Base-by-base conservation (phyloP, 1,140 invertebrate genomes). In the Hestina assimilis region DNA sequence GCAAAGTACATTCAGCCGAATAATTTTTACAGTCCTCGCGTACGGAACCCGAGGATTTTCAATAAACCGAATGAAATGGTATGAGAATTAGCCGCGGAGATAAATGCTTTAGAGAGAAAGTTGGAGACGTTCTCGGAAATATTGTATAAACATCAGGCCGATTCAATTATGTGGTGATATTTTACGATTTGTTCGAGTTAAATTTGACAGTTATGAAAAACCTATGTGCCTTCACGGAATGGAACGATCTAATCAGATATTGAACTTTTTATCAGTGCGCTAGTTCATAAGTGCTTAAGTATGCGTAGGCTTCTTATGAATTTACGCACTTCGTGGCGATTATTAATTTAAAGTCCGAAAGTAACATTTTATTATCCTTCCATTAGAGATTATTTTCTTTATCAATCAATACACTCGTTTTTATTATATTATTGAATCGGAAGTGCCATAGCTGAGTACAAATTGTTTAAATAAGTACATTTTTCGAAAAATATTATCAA, bases 71-170 rank as follows among this genome's bases (percentile, higher is more conserved):
- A 89, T 46, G 89, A 89, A 54, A 83, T 89, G 69, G 78, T 89
- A 88, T 89, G 89, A 89, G 85, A 84, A 76, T 83, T 89, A 84
- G 83, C 87, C 19, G 66, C 77, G 86, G 89, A 89, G 85, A 88
- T 89, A 89, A 84, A 87, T 74, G 73, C 86, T 79, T 88, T 89
- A 76, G 87, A 89, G 73, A 81, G 70, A 50, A 89, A 83, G 75
- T 63, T 89, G 19, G 86, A 89, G 46, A 86, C 73, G 29, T 89
- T 89, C 61, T 89, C 89, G 3, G 84, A 89, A 59, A 83, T 83
- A 57, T 54, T 89, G 42, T 74, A 81, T 31, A 89, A 89, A 69
- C 81, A 89, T 46, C 80, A 89, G 65, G 89, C 89, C 0, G 87
- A 89, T 42, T 89, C 89, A 38, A 85, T 89, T 21, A 89, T 89